Evolutionary conservation across 2,888 invertebrate species (phyloP).

Genomic region (Spicauda simplicius): DNA sequence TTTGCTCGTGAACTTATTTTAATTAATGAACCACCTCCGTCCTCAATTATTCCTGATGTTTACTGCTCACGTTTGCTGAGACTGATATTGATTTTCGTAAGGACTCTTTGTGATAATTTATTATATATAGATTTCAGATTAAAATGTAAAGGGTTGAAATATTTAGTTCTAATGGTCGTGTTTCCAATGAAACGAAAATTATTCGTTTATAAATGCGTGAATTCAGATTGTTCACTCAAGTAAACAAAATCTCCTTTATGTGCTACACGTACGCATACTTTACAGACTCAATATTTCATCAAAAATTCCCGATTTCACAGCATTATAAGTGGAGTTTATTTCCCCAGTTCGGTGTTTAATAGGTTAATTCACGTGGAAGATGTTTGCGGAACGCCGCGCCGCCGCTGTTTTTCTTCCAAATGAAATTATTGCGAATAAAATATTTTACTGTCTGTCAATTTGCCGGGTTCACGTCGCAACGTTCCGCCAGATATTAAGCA

Average conservation of each 20-base stretch:
- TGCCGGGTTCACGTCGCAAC: slow-evolving; percentile 67
- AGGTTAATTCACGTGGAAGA: slow-evolving; percentile 80
- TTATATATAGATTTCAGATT: too few species aligned
- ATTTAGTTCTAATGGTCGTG: not conserved
- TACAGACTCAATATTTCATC: not conserved
- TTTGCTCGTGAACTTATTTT: slow-evolving; percentile 9
- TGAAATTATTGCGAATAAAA: slow-evolving; percentile 83
- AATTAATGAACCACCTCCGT: slow-evolving; percentile 3
- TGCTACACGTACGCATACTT: not conserved
- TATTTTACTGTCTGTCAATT: slow-evolving; percentile 85
- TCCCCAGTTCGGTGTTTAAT: slow-evolving; percentile 73
- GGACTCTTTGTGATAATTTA: too few species aligned
- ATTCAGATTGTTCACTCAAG: slow-evolving; percentile 7
- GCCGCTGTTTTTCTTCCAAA: slow-evolving; percentile 79
- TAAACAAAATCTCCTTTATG: not conserved
- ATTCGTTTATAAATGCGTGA: not conserved
- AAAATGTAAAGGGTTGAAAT: not conserved
- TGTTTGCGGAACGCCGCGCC: slow-evolving; percentile 64
- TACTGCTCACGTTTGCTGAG: not conserved
- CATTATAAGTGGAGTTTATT: slow-evolving; percentile 68
- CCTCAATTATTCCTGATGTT: not conserved
- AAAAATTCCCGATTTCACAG: slow-evolving; percentile 57
- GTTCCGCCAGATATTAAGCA: slow-evolving; percentile 77
- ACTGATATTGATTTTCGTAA: too few species aligned
- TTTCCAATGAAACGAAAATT: not conserved